Evolutionary conservation across 2,888 invertebrate species (phyloP), one percentile per base, ranked within the genome.

Genomic region (Nesidiocoris tenuis): DNA sequence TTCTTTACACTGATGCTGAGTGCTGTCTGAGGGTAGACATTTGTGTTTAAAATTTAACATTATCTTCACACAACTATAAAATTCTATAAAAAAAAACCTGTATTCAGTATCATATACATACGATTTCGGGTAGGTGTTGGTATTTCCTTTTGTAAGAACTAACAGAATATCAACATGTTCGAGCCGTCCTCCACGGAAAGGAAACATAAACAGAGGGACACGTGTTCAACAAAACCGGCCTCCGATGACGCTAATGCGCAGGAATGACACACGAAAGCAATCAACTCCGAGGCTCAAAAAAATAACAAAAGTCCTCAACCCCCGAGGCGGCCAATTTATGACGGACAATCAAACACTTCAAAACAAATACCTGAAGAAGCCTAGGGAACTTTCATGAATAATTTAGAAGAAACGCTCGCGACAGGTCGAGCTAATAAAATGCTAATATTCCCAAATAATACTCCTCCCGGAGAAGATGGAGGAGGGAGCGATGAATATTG

Each of bases 391-490:
- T 71, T 72, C 72, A 72, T 72, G 72, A 72, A 72, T 72, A 72
- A 72, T 72, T 72, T 72, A 72, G 61, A 72, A 61, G 72, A 72
- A 72, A 72, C 72, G 72, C 39, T 39, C 39, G 39, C 72, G 72
- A 72, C 72, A 72, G 72, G 21, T 55, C 72, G 17, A 21, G 39
- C 72, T 72, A 72, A 72, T 72, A 72, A 72, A 72, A 72, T 72
- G 72, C 72, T 61, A 72, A 72, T 72, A 63, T 22, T 24, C 25
- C 39, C 72, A 63, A 72, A 72, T 72, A 72, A 72, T 72, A 61
- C 72, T 61, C 72, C 54, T 22, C 25, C 39, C 25, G n/a, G n/a
- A n/a, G n/a, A n/a, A 61, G 22, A 54, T 54, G 61, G 61, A 9
- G 9, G 18, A 61, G 55, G 23, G 55, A 56, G 63, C 61, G 55